phyloP scores from a whole-genome alignment of 1,140 invertebrate species.

The Sitodiplosis mosellana region DNA sequence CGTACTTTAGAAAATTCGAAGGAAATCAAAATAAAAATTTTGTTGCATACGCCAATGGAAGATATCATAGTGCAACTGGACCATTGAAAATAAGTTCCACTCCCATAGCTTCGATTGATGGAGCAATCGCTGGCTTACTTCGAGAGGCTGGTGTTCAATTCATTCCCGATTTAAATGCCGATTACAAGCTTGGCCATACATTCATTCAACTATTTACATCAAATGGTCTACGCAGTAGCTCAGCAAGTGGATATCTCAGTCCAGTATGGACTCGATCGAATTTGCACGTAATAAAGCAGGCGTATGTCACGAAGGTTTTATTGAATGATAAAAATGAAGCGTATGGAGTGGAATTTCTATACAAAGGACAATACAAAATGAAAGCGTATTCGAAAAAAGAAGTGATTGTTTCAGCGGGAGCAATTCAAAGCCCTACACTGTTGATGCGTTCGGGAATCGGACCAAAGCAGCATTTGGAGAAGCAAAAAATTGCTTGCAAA shows the following conservation, averaged over 20 bases:
- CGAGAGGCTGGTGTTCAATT: conserved; percentile 24
- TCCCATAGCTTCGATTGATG: conserved; percentile 17
- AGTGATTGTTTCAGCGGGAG: conserved; percentile 33
- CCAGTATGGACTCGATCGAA: conserved; percentile 1
- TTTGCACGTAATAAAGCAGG: conserved; percentile 22
- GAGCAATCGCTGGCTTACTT: conserved; percentile 20
- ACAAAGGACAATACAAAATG: conserved; percentile 12
- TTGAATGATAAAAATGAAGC: conserved; percentile 14
- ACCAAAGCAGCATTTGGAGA: conserved; percentile 24
- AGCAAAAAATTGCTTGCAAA: conserved; percentile 23
- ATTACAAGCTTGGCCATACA: conserved; percentile 30
- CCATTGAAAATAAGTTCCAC: conserved; percentile 30
- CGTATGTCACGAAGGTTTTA: conserved; percentile 25
- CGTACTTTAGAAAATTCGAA: conserved; percentile 25
- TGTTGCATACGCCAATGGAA: conserved; percentile 29
- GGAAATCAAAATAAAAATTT: conserved; percentile 25
- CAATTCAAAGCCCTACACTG: conserved; percentile 31
- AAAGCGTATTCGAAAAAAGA: conserved; percentile 28
- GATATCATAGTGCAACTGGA: conserved; percentile 17
- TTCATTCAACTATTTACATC: conserved; percentile 26
- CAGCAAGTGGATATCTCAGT: conserved; percentile 31
- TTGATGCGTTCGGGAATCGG: conserved; percentile 36
- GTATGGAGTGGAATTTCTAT: conserved; percentile 20
- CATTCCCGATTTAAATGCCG: conserved; percentile 33
- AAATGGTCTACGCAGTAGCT: conserved; percentile 35